A percentile compares a stretch with the other conserved stretches of the same genome.
These are phyloP conservation scores for Xylocopa sonorina DNA, from an alignment of 1,140 invertebrate genomes.

Conservation along the genomic window DNA sequence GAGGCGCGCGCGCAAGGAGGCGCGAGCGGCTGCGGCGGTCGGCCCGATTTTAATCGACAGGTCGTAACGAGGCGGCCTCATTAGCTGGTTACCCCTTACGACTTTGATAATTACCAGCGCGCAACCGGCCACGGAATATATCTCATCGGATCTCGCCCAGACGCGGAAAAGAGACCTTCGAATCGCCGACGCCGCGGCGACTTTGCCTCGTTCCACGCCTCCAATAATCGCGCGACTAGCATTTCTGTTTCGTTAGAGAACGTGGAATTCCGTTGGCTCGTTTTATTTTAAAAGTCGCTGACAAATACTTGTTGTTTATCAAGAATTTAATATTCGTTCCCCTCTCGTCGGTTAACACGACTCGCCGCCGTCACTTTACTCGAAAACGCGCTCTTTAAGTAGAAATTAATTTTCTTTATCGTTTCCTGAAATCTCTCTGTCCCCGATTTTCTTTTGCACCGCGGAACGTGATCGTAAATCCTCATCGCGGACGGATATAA, in stretches of 20 bases:
- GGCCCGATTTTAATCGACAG: slow-evolving; percentile 65
- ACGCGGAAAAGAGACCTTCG: slow-evolving; percentile 41
- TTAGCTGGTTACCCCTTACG: slow-evolving; percentile 57
- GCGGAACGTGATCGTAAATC: background rate
- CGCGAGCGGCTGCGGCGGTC: slow-evolving; percentile 32
- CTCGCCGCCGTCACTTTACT: background rate
- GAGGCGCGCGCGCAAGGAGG: slow-evolving; percentile 25
- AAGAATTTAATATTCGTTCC: too few species aligned
- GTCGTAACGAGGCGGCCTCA: slow-evolving; percentile 63
- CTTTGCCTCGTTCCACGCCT: background rate
- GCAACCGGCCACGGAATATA: slow-evolving; percentile 42
- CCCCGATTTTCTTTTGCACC: background rate
- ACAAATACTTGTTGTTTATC: too few species aligned
- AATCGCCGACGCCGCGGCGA: background rate
- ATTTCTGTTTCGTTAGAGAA: background rate
- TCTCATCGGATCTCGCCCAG: slow-evolving; percentile 27
- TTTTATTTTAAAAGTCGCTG: too few species aligned
- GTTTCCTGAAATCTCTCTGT: background rate
- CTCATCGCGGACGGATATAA: background rate
- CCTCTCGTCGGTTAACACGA: too few species aligned
- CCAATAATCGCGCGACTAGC: background rate
- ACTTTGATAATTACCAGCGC: slow-evolving; percentile 59
- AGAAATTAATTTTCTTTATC: background rate
- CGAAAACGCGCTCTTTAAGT: background rate
- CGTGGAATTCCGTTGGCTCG: background rate